A percentile compares a stretch with the other conserved stretches of the same genome.
Conservation (phyloP, 2,113 vertebrate genomes). For the Sylvilagus bachmani region DNA sequence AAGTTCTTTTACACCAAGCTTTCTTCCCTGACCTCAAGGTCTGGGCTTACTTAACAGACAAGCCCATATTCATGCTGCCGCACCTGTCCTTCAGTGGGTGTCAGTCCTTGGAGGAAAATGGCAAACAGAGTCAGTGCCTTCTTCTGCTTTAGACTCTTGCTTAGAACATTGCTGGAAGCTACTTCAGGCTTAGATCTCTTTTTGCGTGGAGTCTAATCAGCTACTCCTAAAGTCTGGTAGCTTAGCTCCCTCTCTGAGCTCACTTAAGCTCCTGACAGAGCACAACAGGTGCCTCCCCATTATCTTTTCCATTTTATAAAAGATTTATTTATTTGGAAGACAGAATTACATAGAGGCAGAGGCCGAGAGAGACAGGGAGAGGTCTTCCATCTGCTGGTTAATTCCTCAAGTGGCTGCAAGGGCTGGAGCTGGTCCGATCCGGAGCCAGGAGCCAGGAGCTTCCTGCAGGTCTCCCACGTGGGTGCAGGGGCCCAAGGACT, state of each 20-base stretch:
- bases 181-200: background rate
- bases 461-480: too few species aligned
- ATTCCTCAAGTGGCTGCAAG: too few species aligned
- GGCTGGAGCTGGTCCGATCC: too few species aligned
- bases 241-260: background rate
- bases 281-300: background rate
- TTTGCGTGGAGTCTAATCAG: background rate
- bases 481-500: too few species aligned
- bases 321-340: background rate
- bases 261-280: background rate
- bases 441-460: too few species aligned
- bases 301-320: background rate
- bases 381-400: too few species aligned
- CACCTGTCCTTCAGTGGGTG: rapidly evolving
- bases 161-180: background rate
- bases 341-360: too few species aligned
- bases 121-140: background rate
- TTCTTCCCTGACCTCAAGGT: background rate
- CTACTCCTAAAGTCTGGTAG: too few species aligned
- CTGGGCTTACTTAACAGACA: background rate
- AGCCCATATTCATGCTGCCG: too few species aligned
- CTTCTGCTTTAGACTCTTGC: background rate
- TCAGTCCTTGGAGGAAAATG: background rate
- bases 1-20: background rate
- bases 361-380: too few species aligned